These are phyloP conservation scores for Labeo rohita DNA, from an alignment of 2,113 vertebrate genomes.

Conservation along the genomic window DNA sequence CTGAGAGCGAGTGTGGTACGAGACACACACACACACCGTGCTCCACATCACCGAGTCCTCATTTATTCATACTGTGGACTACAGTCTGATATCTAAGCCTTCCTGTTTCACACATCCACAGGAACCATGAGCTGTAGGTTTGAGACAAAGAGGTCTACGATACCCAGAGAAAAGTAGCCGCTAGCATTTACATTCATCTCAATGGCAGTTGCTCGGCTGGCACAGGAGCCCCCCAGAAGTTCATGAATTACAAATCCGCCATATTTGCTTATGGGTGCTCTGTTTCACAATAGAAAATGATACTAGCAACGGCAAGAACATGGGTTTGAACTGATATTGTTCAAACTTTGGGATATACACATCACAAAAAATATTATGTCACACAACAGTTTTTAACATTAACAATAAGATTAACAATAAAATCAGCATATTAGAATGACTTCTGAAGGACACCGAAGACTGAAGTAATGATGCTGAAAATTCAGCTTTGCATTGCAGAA, in stretches of 20 bases:
- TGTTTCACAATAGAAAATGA: background rate
- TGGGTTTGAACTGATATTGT: no score
- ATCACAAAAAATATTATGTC: no score
- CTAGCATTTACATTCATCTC: conserved; percentile 4
- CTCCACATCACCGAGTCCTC: conserved; percentile 40
- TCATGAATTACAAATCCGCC: background rate
- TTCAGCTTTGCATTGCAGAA: no score
- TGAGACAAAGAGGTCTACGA: conserved; percentile 1
- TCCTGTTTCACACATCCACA: conserved; percentile 7
- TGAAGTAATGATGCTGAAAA: no score
- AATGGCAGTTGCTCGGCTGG: background rate
- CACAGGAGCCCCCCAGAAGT: background rate
- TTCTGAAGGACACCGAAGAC: no score
- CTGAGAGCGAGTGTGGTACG: conserved; percentile 24
- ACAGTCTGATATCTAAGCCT: conserved; percentile 29
- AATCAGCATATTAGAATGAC: no score
- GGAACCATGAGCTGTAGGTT: background rate
- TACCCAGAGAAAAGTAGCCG: background rate
- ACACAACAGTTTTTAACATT: no score
- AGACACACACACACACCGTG: conserved; percentile 29
- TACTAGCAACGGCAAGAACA: background rate
- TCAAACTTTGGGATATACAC: no score
- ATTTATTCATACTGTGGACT: conserved; percentile 44
- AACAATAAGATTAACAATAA: no score
- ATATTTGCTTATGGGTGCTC: background rate